Evolutionary conservation across 2,113 vertebrate genomes (phyloP).

Genomic region (Ictalurus furcatus): DNA sequence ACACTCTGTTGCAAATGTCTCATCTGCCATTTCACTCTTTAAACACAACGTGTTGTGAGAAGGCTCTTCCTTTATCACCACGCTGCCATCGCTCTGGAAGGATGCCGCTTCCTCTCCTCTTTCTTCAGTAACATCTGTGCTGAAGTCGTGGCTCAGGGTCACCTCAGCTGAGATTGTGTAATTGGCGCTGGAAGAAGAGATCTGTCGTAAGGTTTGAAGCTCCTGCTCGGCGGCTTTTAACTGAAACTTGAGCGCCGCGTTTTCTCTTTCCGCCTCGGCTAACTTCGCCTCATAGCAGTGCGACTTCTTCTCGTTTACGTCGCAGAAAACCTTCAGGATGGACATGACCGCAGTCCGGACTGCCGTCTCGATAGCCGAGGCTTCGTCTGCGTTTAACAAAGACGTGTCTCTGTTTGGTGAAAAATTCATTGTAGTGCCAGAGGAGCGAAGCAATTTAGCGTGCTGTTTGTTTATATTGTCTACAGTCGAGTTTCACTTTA

Average conservation of each 20-base stretch:
- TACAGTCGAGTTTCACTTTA: not conserved
- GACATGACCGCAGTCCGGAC: constrained; percentile 44
- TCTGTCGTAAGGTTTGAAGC: constrained; percentile 11
- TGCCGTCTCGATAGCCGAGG: constrained; percentile 38
- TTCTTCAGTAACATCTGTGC: not conserved
- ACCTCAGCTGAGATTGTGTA: constrained; percentile 23
- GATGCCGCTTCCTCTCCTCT: not conserved
- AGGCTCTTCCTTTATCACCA: constrained; percentile 53
- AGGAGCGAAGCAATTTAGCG: no score
- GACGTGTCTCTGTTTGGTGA: not conserved
- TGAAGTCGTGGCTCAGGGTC: not conserved
- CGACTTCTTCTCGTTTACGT: constrained; percentile 29
- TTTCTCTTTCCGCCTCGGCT: constrained; percentile 48
- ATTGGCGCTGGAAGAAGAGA: not conserved
- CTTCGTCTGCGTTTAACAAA: constrained; percentile 40
- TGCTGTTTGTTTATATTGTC: not conserved
- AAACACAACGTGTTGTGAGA: constrained; percentile 33
- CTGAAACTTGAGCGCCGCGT: constrained; percentile 28
- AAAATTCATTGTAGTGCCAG: not conserved
- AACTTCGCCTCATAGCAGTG: constrained; percentile 45
- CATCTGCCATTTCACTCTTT: constrained; percentile 53
- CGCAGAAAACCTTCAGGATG: constrained; percentile 42
- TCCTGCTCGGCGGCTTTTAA: constrained; percentile 27
- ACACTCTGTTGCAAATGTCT: constrained; percentile 8
- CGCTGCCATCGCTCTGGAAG: not conserved